Evolutionary conservation across 2,888 invertebrate species (phyloP).

Genomic region (Habrosyne pyritoides): DNA sequence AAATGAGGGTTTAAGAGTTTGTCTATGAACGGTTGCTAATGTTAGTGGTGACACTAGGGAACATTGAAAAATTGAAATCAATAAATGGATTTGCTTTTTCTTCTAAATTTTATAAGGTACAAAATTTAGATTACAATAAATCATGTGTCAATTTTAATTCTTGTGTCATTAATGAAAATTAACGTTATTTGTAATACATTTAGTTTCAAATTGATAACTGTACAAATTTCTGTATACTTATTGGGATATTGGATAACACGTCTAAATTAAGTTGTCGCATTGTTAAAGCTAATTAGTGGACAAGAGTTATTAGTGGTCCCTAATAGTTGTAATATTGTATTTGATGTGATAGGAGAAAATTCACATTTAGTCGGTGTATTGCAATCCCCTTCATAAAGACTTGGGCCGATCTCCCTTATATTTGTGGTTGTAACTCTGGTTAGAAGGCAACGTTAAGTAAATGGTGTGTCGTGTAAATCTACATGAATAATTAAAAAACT

Average conservation of each 20-base stretch:
- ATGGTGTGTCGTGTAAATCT: constrained; percentile 11
- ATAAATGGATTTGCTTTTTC: constrained; percentile 57
- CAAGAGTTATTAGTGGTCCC: constrained; percentile 63
- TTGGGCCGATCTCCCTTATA: constrained; percentile 66
- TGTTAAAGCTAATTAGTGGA: constrained; percentile 72
- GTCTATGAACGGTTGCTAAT: constrained; percentile 47
- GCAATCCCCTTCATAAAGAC: constrained; percentile 58
- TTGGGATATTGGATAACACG: constrained; percentile 57
- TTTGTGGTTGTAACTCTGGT: constrained; percentile 49
- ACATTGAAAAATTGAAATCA: constrained; percentile 51
- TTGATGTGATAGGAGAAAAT: constrained; percentile 69
- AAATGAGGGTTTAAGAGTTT: constrained; percentile 52
- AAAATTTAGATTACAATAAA: constrained; percentile 67
- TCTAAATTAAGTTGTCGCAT: constrained; percentile 71
- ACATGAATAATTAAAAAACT: constrained; percentile 11
- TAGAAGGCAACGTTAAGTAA: constrained; percentile 39
- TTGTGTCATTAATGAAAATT: constrained; percentile 38
- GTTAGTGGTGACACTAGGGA: constrained; percentile 47
- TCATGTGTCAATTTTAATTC: constrained; percentile 52
- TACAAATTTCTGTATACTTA: constrained; percentile 55
- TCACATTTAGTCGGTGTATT: constrained; percentile 75
- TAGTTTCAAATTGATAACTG: constrained; percentile 46
- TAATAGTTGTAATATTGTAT: constrained; percentile 73
- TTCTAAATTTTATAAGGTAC: constrained; percentile 69
- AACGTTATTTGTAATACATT: constrained; percentile 32